A percentile compares a stretch with the other conserved stretches of the same genome.
Conservation (phyloP, 2,113 vertebrate species). For the Ondatra zibethicus region DNA sequence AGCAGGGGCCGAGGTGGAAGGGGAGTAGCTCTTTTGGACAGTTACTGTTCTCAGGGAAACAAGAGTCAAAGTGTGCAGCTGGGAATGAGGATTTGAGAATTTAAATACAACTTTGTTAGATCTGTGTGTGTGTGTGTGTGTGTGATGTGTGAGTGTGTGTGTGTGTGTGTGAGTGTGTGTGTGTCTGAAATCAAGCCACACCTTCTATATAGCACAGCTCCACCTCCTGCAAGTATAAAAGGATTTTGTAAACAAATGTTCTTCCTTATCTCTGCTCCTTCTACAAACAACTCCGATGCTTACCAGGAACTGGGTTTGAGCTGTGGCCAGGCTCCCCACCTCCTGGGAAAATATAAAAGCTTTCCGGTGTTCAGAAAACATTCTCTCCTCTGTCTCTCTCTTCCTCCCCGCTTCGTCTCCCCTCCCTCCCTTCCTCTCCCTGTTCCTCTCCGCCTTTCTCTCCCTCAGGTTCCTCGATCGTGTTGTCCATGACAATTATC, state of each 20-base stretch:
- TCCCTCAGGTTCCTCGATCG: background rate
- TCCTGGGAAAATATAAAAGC: background rate
- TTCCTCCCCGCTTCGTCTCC: background rate
- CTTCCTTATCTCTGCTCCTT: background rate
- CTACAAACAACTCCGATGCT: background rate
- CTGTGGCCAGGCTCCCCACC: background rate
- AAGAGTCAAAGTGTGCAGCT: background rate
- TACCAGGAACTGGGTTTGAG: background rate
- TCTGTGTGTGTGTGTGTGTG: too few relatives aligned
- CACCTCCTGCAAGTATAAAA: background rate
- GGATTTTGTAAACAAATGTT: background rate
- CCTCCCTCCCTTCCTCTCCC: background rate
- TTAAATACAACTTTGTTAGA: background rate
- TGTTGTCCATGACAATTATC: background rate
- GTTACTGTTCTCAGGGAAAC: background rate
- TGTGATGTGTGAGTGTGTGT: too few relatives aligned
- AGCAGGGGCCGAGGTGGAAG: background rate
- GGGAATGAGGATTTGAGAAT: background rate
- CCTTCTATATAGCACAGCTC: background rate
- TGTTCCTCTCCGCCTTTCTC: background rate
- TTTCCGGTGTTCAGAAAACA: background rate
- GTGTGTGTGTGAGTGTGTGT: too few relatives aligned
- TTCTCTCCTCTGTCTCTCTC: background rate
- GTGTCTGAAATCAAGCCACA: background rate
- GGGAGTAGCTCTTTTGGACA: background rate